A percentile compares a stretch with the other conserved stretches of the same genome.
Evolutionary conservation across 2,888 invertebrate species (phyloP).

Genomic region (Amorpha juglandis): DNA sequence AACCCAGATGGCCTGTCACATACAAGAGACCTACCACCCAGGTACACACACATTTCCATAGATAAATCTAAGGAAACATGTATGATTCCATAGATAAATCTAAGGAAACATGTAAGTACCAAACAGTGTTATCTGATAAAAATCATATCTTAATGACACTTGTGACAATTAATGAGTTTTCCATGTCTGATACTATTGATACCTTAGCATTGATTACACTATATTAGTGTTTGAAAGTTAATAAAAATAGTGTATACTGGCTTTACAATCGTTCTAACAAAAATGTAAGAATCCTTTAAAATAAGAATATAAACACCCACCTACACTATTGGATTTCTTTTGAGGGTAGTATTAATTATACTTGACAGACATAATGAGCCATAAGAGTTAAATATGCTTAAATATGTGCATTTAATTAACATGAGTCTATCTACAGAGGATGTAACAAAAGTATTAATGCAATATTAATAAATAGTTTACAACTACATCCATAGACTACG

Average conservation of each 20-base stretch:
- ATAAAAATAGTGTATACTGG: not conserved
- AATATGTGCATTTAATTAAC: not conserved
- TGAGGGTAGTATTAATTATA: not conserved
- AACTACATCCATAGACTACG: slow-evolving; percentile 15
- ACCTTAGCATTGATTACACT: not conserved
- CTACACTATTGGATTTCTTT: too few species aligned
- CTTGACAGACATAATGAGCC: too few species aligned
- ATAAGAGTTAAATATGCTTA: not conserved
- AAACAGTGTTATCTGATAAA: not conserved
- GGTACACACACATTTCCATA: too few species aligned
- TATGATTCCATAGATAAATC: not conserved
- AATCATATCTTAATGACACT: not conserved
- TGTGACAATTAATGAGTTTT: not conserved
- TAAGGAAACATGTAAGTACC: not conserved
- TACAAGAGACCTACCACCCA: too few species aligned
- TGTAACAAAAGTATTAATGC: slow-evolving; percentile 8
- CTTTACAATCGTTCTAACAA: not conserved
- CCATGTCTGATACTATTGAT: not conserved
- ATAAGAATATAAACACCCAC: too few species aligned
- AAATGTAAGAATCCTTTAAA: too few species aligned
- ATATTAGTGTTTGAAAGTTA: not conserved
- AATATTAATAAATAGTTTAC: slow-evolving; percentile 15
- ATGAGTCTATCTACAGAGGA: not conserved
- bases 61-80: too few species aligned
- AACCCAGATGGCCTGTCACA: too few species aligned